Evolutionary conservation across 2,888 invertebrate genomes (phyloP).

Genomic region (Amphipyra tragopoginis): DNA sequence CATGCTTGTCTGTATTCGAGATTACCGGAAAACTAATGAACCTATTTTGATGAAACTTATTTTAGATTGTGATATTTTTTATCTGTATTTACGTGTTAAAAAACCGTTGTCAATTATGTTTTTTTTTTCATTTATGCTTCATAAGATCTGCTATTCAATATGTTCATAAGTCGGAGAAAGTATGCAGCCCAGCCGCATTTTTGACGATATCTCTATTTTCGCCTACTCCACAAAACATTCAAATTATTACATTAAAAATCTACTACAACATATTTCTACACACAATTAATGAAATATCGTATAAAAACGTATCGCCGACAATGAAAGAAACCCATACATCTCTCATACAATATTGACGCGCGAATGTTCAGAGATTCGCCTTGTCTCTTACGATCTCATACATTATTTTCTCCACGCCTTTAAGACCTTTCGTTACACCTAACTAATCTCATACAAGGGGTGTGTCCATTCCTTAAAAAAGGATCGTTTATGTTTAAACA

Average conservation of each 20-base stretch:
- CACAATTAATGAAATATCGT: conserved; percentile 8
- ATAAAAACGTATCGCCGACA: conserved; percentile 11
- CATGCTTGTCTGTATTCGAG: conserved; percentile 32
- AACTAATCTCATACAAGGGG: conserved; percentile 83
- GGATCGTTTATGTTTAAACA: conserved; percentile 68
- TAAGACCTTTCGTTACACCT: conserved; percentile 70
- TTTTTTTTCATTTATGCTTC: not conserved
- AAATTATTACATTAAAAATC: conserved; percentile 3
- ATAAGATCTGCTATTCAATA: conserved; percentile 2
- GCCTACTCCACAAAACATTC: not conserved
- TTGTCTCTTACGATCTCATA: conserved; percentile 38
- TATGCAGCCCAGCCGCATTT: not conserved
- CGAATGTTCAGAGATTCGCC: conserved; percentile 9
- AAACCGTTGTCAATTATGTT: not conserved
- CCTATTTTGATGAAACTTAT: conserved; percentile 8
- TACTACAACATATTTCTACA: conserved; percentile 16
- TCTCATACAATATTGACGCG: conserved; percentile 28
- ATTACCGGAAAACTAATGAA: conserved; percentile 18
- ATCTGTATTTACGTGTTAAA: not conserved
- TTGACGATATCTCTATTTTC: not conserved
- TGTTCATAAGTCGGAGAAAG: not conserved
- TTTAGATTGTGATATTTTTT: not conserved
- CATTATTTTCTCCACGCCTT: conserved; percentile 30
- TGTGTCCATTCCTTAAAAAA: conserved; percentile 68
- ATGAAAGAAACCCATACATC: conserved; percentile 14